These are phyloP conservation scores for Microplitis demolitor DNA, from an alignment of 1,140 invertebrate genomes.

Conservation along the genomic window DNA sequence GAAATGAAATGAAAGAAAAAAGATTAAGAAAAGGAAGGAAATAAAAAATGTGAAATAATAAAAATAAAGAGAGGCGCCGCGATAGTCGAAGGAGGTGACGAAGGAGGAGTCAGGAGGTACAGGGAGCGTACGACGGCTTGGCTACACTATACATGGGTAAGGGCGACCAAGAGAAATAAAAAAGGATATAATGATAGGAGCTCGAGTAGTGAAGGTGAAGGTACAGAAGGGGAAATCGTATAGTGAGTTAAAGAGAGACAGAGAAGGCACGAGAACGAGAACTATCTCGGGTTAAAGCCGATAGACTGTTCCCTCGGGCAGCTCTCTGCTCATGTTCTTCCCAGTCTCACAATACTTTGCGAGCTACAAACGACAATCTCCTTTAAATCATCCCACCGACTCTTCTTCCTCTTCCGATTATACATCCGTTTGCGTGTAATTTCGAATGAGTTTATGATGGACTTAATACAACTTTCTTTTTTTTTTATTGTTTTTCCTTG, in stretches of 20 bases:
- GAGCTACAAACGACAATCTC: conserved; percentile 1
- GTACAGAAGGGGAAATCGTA: conserved; percentile 18
- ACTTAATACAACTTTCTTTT: not conserved
- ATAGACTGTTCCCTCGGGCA: conserved; percentile 21
- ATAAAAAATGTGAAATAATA: not conserved
- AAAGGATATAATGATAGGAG: not conserved
- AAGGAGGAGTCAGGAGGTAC: conserved; percentile 21
- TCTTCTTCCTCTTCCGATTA: conserved; percentile 15
- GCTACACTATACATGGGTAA: not conserved
- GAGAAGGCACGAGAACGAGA: not conserved
- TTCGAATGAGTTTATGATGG: conserved; percentile 14
- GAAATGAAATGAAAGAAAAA: no score
- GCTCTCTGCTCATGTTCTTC: not conserved
- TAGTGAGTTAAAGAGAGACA: not conserved
- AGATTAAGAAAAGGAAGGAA: not conserved
- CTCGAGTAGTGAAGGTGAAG: not conserved
- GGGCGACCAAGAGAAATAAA: conserved; percentile 1
- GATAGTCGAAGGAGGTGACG: conserved; percentile 25
- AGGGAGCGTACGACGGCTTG: not conserved
- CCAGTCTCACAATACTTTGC: not conserved
- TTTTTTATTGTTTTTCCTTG: no score
- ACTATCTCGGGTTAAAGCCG: conserved; percentile 23
- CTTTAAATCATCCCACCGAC: conserved; percentile 16
- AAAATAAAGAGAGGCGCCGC: conserved; percentile 20
- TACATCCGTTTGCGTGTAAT: conserved; percentile 17